A percentile compares a stretch with the other conserved stretches of the same genome.
These are phyloP conservation scores for Macaria notata DNA, from an alignment of 2,888 invertebrate species.

Conservation along the genomic window DNA sequence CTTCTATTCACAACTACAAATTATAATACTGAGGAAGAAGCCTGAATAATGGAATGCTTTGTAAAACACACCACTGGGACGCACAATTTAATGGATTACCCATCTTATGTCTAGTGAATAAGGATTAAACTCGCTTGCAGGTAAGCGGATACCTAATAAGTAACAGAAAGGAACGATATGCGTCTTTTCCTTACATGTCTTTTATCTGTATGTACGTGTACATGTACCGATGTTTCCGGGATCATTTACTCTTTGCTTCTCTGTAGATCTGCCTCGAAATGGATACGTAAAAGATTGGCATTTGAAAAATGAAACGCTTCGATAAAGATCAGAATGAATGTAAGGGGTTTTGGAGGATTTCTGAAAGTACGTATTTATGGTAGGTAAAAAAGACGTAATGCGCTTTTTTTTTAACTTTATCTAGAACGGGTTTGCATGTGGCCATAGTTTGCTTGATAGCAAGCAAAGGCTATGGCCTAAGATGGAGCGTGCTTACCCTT, in stretches of 20 bases:
- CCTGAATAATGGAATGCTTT: conserved; percentile 20
- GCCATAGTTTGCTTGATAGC: no score
- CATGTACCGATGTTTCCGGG: conserved; percentile 17
- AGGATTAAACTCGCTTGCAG: conserved; percentile 11
- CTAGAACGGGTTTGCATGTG: no score
- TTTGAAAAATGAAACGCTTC: conserved; percentile 9
- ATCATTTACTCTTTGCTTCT: conserved; percentile 26
- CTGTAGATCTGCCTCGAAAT: conserved; percentile 1
- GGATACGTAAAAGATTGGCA: conserved; percentile 13
- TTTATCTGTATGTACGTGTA: conserved; percentile 29
- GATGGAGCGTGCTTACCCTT: no score
- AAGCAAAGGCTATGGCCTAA: no score
- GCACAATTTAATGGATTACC: background rate
- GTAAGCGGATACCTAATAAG: conserved; percentile 19
- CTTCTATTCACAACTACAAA: conserved; percentile 10
- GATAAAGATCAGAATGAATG: no score
- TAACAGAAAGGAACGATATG: conserved; percentile 19
- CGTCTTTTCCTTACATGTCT: conserved; percentile 25
- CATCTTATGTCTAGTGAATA: background rate
- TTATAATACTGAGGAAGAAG: conserved; percentile 24
- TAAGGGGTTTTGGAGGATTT: no score
- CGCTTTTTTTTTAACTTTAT: no score
- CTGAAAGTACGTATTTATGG: no score
- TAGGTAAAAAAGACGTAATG: no score
- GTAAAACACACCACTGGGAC: conserved; percentile 15